Evolutionary conservation across 2,113 vertebrate genomes (phyloP).

Genomic region (cattle (Bos taurus)): ARS-UCD2.0 NC_037356.1:27686001-27686500

Average conservation of each 20-base stretch:
- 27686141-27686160: background rate
- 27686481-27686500: background rate
- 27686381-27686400: background rate
- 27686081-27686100: background rate
- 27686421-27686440: background rate
- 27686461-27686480: background rate
- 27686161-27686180: background rate
- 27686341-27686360: background rate
- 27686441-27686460: background rate
- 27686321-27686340: background rate
- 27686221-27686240: background rate
- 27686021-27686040: background rate
- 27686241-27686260: background rate
- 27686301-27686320: background rate
- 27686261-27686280: background rate
- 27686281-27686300: background rate
- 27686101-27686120: background rate
- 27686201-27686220: background rate
- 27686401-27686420: background rate
- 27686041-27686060: background rate
- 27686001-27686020: background rate
- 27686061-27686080: background rate
- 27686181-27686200: background rate
- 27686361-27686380: background rate
- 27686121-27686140: background rate